phyloP scores from a whole-genome alignment of 1,140 invertebrate species.

The Amphibalanus amphitrite region DNA sequence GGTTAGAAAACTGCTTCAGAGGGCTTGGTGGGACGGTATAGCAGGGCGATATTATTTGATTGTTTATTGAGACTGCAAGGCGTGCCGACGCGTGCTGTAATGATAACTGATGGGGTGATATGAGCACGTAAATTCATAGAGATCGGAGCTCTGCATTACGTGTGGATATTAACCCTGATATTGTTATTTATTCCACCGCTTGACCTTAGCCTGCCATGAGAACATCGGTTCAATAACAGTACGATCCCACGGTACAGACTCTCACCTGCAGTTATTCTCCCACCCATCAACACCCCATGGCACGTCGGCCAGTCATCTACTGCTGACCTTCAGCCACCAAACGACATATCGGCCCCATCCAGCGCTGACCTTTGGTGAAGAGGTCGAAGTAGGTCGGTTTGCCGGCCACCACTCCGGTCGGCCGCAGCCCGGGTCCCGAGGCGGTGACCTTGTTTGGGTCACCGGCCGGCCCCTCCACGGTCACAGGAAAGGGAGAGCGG shows the following conservation, averaged over 20 bases:
- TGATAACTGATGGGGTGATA: too few species aligned
- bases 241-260: too few species aligned
- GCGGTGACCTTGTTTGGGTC: constrained; percentile 70
- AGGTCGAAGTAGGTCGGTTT: constrained; percentile 73
- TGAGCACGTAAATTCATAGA: too few species aligned
- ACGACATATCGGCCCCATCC: neutral
- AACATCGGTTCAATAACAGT: too few species aligned
- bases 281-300: neutral
- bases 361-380: constrained; percentile 61
- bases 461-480: constrained; percentile 58
- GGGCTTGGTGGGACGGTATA: neutral
- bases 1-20: neutral
- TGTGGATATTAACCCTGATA: too few species aligned
- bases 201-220: too few species aligned
- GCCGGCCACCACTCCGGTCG: constrained; percentile 53
- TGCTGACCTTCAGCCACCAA: neutral
- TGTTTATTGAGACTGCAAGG: too few species aligned
- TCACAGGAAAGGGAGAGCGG: constrained; percentile 55
- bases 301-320: neutral
- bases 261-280: neutral
- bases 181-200: too few species aligned
- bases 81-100: too few species aligned
- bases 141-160: too few species aligned
- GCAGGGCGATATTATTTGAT: too few species aligned
- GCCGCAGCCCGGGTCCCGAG: constrained; percentile 63